A percentile compares a stretch with the other conserved stretches of the same genome.
These are phyloP conservation scores for Chymomyza caudatula DNA, from an alignment of 2,888 invertebrate genomes.

Conservation along the genomic window DNA sequence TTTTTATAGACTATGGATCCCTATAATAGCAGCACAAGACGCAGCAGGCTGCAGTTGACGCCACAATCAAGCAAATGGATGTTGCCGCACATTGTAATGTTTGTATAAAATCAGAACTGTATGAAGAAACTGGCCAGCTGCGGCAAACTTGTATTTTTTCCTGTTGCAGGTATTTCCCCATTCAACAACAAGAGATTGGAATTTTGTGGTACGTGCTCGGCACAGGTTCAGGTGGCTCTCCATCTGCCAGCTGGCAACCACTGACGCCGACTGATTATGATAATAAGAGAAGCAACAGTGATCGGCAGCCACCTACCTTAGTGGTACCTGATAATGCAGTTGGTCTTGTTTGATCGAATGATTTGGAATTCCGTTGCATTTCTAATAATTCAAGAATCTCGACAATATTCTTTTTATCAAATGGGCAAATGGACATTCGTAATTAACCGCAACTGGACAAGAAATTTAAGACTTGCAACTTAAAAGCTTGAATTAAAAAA, in stretches of 20 bases:
- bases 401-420: constrained; percentile 38
- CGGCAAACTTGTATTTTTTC: constrained; percentile 27
- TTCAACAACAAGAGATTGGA: constrained; percentile 73
- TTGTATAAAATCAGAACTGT: constrained; percentile 75
- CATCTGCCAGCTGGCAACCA: constrained; percentile 4
- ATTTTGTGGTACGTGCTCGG: constrained; percentile 77
- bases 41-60: constrained; percentile 16
- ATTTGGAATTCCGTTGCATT: constrained; percentile 70
- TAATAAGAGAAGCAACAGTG: constrained; percentile 45
- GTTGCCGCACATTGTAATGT: constrained; percentile 54
- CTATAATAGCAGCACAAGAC: constrained; percentile 6
- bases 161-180: constrained; percentile 42
- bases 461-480: background rate
- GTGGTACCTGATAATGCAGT: constrained; percentile 43
- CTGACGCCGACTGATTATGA: constrained; percentile 57
- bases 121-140: constrained; percentile 2
- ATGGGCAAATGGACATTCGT: background rate
- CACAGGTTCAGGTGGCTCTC: constrained; percentile 65
- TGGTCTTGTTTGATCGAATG: constrained; percentile 52
- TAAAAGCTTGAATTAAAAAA: background rate
- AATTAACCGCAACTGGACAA: constrained; percentile 5
- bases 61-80: background rate
- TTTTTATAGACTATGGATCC: too few species aligned
- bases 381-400: constrained; percentile 71
- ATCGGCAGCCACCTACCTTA: background rate